phyloP scores from a whole-genome alignment of 2,888 invertebrate species.

The Hyposoter dolosus region DNA sequence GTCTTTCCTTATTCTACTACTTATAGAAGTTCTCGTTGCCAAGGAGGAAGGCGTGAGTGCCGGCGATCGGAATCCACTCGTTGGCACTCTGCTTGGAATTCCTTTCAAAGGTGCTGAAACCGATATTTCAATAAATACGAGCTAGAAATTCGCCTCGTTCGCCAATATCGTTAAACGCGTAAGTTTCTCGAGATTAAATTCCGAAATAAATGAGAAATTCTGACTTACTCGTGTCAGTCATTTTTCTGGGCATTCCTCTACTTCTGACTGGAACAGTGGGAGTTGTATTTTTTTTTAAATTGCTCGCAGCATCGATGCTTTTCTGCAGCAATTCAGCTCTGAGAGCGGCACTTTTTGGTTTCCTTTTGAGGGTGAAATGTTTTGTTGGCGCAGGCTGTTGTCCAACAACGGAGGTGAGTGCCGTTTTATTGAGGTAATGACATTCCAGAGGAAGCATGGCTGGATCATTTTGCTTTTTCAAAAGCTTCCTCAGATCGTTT shows the following conservation, averaged over 20 bases:
- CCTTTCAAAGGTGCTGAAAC: slow-evolving; percentile 94
- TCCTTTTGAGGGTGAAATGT: slow-evolving; percentile 96
- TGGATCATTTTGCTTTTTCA: slow-evolving; percentile 93
- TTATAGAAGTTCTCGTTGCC: slow-evolving; percentile 88
- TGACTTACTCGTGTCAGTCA: slow-evolving; percentile 96
- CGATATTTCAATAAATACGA: neutral
- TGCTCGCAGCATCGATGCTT: slow-evolving; percentile 95
- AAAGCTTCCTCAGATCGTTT: slow-evolving; percentile 92
- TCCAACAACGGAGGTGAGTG: slow-evolving; percentile 94
- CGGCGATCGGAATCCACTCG: slow-evolving; percentile 88
- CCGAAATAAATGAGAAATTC: neutral
- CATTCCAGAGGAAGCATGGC: slow-evolving; percentile 97
- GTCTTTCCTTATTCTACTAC: slow-evolving; percentile 88
- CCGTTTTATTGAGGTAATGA: slow-evolving; percentile 97
- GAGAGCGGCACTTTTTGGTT: slow-evolving; percentile 97
- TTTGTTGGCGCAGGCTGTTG: slow-evolving; percentile 94
- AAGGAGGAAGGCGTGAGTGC: slow-evolving; percentile 85
- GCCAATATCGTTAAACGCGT: neutral
- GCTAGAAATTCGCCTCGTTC: neutral
- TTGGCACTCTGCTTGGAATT: slow-evolving; percentile 93
- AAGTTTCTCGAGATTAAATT: neutral
- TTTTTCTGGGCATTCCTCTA: slow-evolving; percentile 93
- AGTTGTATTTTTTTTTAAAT: slow-evolving; percentile 94
- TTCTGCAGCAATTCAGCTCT: slow-evolving; percentile 96
- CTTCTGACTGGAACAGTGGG: slow-evolving; percentile 92